A percentile compares a stretch with the other conserved stretches of the same genome.
These are phyloP conservation scores for Drosophila parthenogenetica DNA, from an alignment of 2,888 invertebrate species.

Conservation along the genomic window DNA sequence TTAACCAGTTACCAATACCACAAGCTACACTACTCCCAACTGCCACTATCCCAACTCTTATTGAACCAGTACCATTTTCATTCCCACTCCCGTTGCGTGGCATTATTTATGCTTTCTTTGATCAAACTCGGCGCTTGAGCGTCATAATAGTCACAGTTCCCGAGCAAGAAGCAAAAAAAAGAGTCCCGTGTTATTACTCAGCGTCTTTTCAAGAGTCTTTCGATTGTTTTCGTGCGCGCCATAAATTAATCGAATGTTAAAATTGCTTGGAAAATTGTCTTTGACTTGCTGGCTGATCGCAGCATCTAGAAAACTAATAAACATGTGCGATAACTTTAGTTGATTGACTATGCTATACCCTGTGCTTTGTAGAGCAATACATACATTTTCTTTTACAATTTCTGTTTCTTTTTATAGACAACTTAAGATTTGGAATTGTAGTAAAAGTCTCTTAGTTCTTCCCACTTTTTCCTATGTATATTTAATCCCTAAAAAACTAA, in stretches of 20 bases:
- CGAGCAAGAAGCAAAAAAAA: constrained; percentile 2
- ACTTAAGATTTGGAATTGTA: no score
- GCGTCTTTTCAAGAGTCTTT: constrained; percentile 14
- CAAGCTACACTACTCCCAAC: neutral
- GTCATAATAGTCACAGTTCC: constrained; percentile 73
- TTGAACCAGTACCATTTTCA: constrained; percentile 20
- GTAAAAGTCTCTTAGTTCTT: no score
- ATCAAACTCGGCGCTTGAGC: constrained; percentile 74
- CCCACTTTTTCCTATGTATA: no score
- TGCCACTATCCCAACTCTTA: neutral
- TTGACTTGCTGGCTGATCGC: constrained; percentile 40
- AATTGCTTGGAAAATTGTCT: constrained; percentile 62
- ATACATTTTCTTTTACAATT: no score
- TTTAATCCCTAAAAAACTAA: no score
- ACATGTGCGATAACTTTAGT: constrained; percentile 18
- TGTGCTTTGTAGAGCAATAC: neutral
- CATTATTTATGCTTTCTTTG: constrained; percentile 80
- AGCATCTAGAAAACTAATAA: constrained; percentile 46
- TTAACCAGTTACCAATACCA: constrained; percentile 47
- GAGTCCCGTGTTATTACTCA: constrained; percentile 9
- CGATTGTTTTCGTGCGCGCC: constrained; percentile 72
- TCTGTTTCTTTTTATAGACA: no score
- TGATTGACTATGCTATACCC: constrained; percentile 17
- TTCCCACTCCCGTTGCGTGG: constrained; percentile 44
- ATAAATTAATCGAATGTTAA: constrained; percentile 73